A percentile compares a stretch with the other conserved stretches of the same genome.
phyloP scores from a whole-genome alignment of 2,888 invertebrate genomes.

The Diabrotica balteata region DNA sequence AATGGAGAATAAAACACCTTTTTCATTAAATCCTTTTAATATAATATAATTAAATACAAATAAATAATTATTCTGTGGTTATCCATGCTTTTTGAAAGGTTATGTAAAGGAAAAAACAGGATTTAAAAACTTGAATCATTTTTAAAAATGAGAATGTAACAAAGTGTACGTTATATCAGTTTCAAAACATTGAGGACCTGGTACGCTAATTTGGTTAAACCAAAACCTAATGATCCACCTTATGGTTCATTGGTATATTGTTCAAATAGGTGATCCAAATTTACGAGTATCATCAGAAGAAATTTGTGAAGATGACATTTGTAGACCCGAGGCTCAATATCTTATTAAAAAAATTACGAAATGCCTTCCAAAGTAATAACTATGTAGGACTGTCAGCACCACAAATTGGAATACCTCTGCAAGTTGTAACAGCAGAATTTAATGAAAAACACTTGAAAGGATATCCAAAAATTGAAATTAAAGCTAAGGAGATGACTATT shows the following conservation, averaged over 20 bases:
- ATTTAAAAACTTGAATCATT: too few relatives aligned
- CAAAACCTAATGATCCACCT: constrained; percentile 66
- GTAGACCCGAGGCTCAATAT: constrained; percentile 63
- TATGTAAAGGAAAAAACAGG: too few relatives aligned
- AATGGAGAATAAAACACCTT: constrained; percentile 62
- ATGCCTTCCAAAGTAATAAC: constrained; percentile 67
- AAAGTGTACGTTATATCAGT: constrained; percentile 40
- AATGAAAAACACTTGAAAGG: constrained; percentile 61
- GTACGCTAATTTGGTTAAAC: constrained; percentile 68
- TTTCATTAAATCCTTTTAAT: constrained; percentile 68
- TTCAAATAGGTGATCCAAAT: constrained; percentile 79
- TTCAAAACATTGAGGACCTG: constrained; percentile 51
- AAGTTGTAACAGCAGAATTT: constrained; percentile 70
- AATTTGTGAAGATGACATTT: constrained; percentile 64
- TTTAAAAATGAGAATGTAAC: constrained; percentile 23
- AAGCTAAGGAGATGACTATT: constrained; percentile 63
- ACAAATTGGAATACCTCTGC: constrained; percentile 74
- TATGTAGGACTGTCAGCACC: constrained; percentile 77
- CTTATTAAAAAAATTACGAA: constrained; percentile 65
- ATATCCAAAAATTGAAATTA: constrained; percentile 53
- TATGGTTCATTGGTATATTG: constrained; percentile 76
- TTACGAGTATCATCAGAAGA: constrained; percentile 67
- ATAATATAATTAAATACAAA: too few relatives aligned
- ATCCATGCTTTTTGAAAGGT: too few relatives aligned
- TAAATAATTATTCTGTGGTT: too few relatives aligned